Conservation (phyloP, 1,140 invertebrate genomes). For the Scaptomyza pallida region DNA sequence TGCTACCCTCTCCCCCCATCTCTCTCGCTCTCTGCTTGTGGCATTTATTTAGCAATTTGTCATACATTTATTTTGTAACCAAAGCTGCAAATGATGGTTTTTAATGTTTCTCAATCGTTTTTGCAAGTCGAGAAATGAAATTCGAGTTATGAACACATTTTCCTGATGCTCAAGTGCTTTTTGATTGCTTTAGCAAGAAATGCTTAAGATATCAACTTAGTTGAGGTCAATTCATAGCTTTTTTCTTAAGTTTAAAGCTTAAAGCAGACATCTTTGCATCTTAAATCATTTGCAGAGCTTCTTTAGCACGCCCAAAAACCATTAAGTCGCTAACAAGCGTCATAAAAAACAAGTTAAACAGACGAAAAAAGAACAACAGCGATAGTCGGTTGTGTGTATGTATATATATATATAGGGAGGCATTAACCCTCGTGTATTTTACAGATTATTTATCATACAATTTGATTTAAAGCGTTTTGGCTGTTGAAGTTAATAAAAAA, state of each 20-base stretch:
- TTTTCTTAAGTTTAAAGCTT: neutral
- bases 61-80: conserved; percentile 81
- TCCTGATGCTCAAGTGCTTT: conserved; percentile 49
- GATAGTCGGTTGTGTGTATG: conserved; percentile 14
- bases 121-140: conserved; percentile 55
- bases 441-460: conserved; percentile 60
- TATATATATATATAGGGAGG: neutral
- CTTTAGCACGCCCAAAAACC: neutral
- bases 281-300: conserved; percentile 40
- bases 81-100: conserved; percentile 81
- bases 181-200: conserved; percentile 40
- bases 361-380: conserved; percentile 39
- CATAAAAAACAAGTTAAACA: conserved; percentile 52
- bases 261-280: neutral
- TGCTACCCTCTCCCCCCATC: neutral
- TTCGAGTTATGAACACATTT: conserved; percentile 49
- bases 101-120: conserved; percentile 73
- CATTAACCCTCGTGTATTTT: conserved; percentile 21
- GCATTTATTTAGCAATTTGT: conserved; percentile 82
- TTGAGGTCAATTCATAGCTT: neutral
- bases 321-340: conserved; percentile 51
- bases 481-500: conserved; percentile 51
- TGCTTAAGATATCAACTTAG: conserved; percentile 4
- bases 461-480: conserved; percentile 66
- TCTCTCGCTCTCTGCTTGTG: neutral